Evolutionary conservation across 2,113 vertebrate genomes (phyloP).

Genomic region (Tupaia tana): DNA sequence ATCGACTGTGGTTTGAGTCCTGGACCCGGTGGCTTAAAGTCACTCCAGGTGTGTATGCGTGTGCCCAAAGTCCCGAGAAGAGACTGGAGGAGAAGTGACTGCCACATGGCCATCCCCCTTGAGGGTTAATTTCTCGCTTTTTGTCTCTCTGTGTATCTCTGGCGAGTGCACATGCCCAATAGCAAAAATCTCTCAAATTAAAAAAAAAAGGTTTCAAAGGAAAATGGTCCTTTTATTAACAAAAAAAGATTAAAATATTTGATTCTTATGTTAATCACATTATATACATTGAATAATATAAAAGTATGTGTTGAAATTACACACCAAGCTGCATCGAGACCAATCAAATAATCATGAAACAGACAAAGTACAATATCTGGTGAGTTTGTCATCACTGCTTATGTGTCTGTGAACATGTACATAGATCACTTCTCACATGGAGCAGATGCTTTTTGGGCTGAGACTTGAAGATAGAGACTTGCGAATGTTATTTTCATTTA

Average conservation of each 20-base stretch:
- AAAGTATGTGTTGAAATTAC: conserved; percentile 5
- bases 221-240: neutral
- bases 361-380: neutral
- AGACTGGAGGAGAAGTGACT: too few relatives aligned
- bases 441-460: neutral
- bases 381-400: neutral
- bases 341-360: neutral
- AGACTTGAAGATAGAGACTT: neutral
- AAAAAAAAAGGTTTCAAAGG: neutral
- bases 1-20: too few relatives aligned
- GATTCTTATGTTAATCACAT: neutral
- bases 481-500: neutral
- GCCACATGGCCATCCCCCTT: too few relatives aligned
- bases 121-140: too few relatives aligned
- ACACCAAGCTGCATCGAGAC: neutral
- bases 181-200: too few relatives aligned
- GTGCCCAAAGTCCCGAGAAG: too few relatives aligned
- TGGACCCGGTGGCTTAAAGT: too few relatives aligned
- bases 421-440: neutral
- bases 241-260: conserved; percentile 47
- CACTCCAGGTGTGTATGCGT: too few relatives aligned
- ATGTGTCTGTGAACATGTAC: neutral
- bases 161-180: too few relatives aligned
- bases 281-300: neutral
- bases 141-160: too few relatives aligned